Conservation (phyloP, 2,797 vertebrate genomes). For the Allobates femoralis region DNA sequence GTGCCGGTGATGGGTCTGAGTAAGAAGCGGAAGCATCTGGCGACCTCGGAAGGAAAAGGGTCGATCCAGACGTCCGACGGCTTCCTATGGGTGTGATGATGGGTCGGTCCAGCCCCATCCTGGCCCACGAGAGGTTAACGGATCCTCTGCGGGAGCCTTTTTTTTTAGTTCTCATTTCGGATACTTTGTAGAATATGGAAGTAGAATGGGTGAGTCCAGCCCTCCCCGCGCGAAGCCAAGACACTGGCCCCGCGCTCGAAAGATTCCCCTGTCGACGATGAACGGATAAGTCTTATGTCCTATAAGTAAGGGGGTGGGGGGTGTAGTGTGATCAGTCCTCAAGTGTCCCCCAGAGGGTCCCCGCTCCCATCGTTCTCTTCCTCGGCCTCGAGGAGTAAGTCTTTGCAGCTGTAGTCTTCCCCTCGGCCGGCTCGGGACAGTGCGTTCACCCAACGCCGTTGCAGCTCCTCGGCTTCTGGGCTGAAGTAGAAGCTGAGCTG, state of each 20-base stretch:
- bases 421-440: slow-evolving; percentile 84
- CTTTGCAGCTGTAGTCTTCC: slow-evolving; percentile 80
- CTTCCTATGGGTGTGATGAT: slow-evolving; percentile 31
- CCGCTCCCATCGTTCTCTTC: slow-evolving; percentile 80
- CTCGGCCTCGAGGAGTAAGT: slow-evolving; percentile 80
- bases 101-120: slow-evolving; percentile 57
- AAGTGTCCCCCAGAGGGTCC: slow-evolving; percentile 65
- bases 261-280: slow-evolving; percentile 51
- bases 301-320: slow-evolving; percentile 50
- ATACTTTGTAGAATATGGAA: slow-evolving; percentile 52
- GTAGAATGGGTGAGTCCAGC: slow-evolving; percentile 62
- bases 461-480: slow-evolving; percentile 87
- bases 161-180: slow-evolving; percentile 24
- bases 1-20: slow-evolving; percentile 54
- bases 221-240: slow-evolving; percentile 54
- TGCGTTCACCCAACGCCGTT: slow-evolving; percentile 87
- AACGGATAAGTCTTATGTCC: slow-evolving; percentile 63
- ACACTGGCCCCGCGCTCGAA: slow-evolving; percentile 22
- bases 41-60: slow-evolving; percentile 44
- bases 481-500: slow-evolving; percentile 91
- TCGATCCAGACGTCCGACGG: slow-evolving; percentile 42
- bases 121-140: background rate
- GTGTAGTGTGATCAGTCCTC: slow-evolving; percentile 58
- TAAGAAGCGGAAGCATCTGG: slow-evolving; percentile 48
- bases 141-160: slow-evolving; percentile 11